phyloP scores from a whole-genome alignment of 2,888 invertebrate genomes.

The Phytoseiulus persimilis region DNA sequence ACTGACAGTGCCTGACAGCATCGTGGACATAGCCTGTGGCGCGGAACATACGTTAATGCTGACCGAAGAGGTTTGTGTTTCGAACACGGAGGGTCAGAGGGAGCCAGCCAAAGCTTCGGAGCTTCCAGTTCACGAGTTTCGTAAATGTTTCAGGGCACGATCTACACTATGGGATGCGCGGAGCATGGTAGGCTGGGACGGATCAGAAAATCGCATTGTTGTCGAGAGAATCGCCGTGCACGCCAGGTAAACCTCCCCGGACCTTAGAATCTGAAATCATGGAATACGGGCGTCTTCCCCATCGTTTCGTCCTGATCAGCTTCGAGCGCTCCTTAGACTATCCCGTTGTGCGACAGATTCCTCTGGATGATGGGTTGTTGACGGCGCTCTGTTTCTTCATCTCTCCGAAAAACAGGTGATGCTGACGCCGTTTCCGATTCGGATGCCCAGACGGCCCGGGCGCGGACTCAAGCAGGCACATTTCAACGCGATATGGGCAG shows the following conservation, averaged over 20 bases:
- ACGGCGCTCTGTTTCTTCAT: no score
- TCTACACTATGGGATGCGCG: slow-evolving; percentile 79
- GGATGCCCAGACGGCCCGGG: slow-evolving; percentile 52
- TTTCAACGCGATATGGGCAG: slow-evolving; percentile 77
- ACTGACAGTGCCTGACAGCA: slow-evolving; percentile 50
- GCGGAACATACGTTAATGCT: slow-evolving; percentile 81
- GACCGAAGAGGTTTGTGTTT: slow-evolving; percentile 53
- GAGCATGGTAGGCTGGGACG: slow-evolving; percentile 92
- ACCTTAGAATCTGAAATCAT: no score
- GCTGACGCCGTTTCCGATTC: slow-evolving; percentile 59
- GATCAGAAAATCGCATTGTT: slow-evolving; percentile 50
- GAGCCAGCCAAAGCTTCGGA: background rate
- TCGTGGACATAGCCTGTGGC: slow-evolving; percentile 77
- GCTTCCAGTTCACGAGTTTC: background rate
- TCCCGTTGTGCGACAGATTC: no score
- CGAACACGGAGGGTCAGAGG: no score
- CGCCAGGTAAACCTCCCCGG: background rate
- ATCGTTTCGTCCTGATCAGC: no score
- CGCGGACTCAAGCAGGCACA: slow-evolving; percentile 52
- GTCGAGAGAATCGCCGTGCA: slow-evolving; percentile 24
- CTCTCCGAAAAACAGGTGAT: no score
- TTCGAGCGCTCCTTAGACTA: no score
- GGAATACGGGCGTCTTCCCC: no score
- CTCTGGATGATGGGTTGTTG: no score
- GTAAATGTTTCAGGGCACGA: slow-evolving; percentile 57